These are phyloP conservation scores for Trachops cirrhosus DNA, from an alignment of 2,797 vertebrate species.

Conservation along the genomic window DNA sequence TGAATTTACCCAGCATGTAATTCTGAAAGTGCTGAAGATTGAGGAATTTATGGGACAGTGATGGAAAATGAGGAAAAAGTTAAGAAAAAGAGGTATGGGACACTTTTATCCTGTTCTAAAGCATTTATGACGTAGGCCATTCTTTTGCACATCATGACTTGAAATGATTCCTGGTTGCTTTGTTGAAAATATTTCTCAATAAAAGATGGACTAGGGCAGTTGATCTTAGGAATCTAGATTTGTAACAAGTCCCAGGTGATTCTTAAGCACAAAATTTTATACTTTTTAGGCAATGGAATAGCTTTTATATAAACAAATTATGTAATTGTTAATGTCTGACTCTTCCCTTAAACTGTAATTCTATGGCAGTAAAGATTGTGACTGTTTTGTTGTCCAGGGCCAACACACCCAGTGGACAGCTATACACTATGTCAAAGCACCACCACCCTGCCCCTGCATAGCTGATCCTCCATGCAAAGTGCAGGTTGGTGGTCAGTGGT, in stretches of 20 bases:
- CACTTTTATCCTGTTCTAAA: not conserved
- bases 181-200: not conserved
- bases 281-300: not conserved
- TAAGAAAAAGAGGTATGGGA: not conserved
- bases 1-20: not conserved
- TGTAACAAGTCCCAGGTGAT: not conserved
- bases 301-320: not conserved
- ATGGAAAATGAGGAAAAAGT: not conserved
- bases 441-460: too few relatives aligned
- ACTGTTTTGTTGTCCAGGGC: not conserved
- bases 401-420: too few relatives aligned
- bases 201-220: not conserved
- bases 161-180: not conserved
- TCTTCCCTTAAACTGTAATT: not conserved
- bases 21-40: not conserved
- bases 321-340: not conserved
- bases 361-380: not conserved
- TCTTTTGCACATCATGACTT: not conserved
- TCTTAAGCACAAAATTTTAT: not conserved
- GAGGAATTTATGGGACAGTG: not conserved
- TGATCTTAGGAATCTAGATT: not conserved
- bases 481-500: too few relatives aligned
- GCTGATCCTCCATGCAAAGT: too few relatives aligned
- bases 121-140: not conserved
- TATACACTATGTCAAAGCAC: too few relatives aligned